Evolutionary conservation across 2,888 invertebrate genomes (phyloP).

Genomic region (Parochlus steinenii): DNA sequence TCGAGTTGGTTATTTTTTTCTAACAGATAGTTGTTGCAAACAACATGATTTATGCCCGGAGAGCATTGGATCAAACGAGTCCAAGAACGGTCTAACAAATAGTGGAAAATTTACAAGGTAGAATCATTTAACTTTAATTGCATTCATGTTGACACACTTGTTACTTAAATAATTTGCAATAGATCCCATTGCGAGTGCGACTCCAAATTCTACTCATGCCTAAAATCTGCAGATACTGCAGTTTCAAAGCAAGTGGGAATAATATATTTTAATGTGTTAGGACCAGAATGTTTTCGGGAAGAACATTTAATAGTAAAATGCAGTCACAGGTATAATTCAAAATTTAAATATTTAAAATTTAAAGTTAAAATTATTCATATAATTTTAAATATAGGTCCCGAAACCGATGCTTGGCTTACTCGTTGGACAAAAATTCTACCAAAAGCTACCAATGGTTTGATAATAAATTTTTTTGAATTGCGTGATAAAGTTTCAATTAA

Average conservation of each 20-base stretch:
- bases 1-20: conserved; percentile 7
- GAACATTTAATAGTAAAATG: conserved; percentile 34
- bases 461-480: conserved; percentile 33
- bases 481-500: neutral
- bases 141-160: no score
- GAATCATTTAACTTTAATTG: no score
- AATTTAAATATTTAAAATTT: conserved; percentile 21
- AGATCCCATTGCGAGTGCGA: conserved; percentile 60
- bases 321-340: conserved; percentile 29
- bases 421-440: conserved; percentile 31
- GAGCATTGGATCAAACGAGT: neutral
- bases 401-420: conserved; percentile 35
- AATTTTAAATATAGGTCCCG: no score
- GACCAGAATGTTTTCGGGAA: conserved; percentile 52
- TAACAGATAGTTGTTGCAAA: conserved; percentile 7
- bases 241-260: conserved; percentile 43
- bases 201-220: conserved; percentile 44
- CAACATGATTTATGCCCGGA: conserved; percentile 4
- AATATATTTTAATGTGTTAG: conserved; percentile 56
- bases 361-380: neutral
- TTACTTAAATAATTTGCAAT: no score
- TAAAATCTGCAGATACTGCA: conserved; percentile 37
- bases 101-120: conserved; percentile 7
- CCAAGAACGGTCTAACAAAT: conserved; percentile 5
- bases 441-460: conserved; percentile 44